Evolutionary conservation across 1,140 invertebrate genomes (phyloP).

Genomic region (Rhysida immarginata): DNA sequence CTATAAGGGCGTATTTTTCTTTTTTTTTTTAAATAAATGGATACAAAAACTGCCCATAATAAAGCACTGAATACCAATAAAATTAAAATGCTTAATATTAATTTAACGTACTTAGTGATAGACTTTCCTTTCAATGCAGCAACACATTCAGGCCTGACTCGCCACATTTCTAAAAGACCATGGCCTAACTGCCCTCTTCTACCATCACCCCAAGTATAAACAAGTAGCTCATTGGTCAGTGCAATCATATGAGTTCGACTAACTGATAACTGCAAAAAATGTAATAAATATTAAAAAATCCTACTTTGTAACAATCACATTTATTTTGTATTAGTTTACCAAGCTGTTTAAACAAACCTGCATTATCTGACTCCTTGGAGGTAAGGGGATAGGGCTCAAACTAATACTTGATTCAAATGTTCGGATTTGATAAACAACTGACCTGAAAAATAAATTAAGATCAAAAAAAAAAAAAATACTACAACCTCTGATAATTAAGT

Average conservation of each 20-base stretch:
- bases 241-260: conserved; percentile 51
- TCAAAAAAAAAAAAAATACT: too few species aligned
- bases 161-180: conserved; percentile 37
- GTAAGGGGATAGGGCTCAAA: conserved; percentile 39
- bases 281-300: too few species aligned
- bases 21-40: too few species aligned
- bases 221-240: conserved; percentile 44
- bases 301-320: too few species aligned
- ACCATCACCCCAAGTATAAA: conserved; percentile 56
- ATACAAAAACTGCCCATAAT: neutral
- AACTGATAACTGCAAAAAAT: conserved; percentile 35
- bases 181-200: conserved; percentile 50
- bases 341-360: neutral
- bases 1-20: too few species aligned
- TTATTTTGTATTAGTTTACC: too few species aligned
- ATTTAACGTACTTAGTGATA: conserved; percentile 35
- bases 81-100: neutral
- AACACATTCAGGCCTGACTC: conserved; percentile 39
- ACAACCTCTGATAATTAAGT: too few species aligned
- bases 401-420: conserved; percentile 36
- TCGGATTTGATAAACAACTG: conserved; percentile 42
- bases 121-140: conserved; percentile 43
- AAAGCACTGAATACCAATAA: neutral
- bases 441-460: conserved; percentile 24
- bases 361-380: conserved; percentile 29